Conservation (phyloP, 2,888 invertebrate genomes). For the Epistrophe grossulariae region DNA sequence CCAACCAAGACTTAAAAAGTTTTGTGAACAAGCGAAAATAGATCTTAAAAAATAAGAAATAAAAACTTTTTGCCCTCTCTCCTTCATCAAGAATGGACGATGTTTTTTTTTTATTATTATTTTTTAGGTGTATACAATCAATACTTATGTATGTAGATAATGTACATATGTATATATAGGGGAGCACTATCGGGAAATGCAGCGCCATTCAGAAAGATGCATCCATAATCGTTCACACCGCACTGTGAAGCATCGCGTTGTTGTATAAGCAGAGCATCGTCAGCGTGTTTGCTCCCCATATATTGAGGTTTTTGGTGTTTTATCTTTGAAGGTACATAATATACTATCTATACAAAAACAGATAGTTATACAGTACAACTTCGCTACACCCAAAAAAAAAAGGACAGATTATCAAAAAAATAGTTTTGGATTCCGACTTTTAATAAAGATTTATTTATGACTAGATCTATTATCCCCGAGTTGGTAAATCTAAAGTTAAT, state of each 20-base stretch:
- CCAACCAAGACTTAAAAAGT: neutral
- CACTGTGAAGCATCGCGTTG: neutral
- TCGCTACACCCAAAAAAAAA: neutral
- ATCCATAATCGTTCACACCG: constrained; percentile 4
- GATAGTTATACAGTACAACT: constrained; percentile 2
- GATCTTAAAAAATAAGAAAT: neutral
- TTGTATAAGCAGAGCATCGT: constrained; percentile 11
- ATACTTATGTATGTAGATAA: no score
- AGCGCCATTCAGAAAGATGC: constrained; percentile 39
- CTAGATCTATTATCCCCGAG: no score
- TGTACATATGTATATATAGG: neutral
- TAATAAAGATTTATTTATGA: no score
- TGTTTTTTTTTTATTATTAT: neutral
- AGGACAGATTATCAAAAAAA: neutral
- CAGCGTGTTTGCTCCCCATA: constrained; percentile 25
- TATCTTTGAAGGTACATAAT: constrained; percentile 41
- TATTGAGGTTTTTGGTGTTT: constrained; percentile 58
- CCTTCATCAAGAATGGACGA: neutral
- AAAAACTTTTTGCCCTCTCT: neutral
- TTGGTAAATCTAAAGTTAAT: no score
- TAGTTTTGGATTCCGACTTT: no score
- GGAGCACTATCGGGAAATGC: constrained; percentile 34
- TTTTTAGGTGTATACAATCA: neutral
- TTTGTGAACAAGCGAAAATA: neutral
- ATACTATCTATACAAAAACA: constrained; percentile 18